phyloP scores from a whole-genome alignment of 2,888 invertebrate species.

The Artemia sinica region DNA sequence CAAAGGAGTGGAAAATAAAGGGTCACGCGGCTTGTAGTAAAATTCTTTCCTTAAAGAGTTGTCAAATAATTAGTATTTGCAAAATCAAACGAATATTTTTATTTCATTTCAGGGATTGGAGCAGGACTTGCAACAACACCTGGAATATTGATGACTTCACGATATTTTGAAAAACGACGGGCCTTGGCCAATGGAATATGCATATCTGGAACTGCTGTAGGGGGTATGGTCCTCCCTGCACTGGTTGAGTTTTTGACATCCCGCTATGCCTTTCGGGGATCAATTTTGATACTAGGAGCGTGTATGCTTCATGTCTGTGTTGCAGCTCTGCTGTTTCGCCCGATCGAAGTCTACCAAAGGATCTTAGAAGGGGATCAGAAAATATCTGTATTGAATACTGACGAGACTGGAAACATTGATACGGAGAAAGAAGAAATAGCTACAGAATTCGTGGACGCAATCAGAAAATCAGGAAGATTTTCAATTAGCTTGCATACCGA shows the following conservation, averaged over 20 bases:
- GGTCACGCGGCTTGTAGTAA: too few species aligned
- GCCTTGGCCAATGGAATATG: constrained; percentile 29
- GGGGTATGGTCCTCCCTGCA: constrained; percentile 28
- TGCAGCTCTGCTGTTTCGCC: constrained; percentile 48
- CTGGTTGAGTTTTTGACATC: constrained; percentile 27
- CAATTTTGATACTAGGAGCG: constrained; percentile 45
- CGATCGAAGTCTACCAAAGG: constrained; percentile 35
- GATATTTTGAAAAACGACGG: constrained; percentile 28
- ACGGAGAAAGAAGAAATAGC: constrained; percentile 12
- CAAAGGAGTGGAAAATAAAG: too few species aligned
- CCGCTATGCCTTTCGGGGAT: constrained; percentile 41
- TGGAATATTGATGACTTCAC: constrained; percentile 27
- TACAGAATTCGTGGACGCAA: neutral
- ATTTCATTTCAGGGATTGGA: constrained; percentile 26
- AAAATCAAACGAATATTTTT: neutral
- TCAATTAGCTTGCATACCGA: neutral
- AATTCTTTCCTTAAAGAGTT: too few species aligned
- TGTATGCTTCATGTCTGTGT: constrained; percentile 59
- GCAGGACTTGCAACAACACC: constrained; percentile 28
- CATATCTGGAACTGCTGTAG: constrained; percentile 29
- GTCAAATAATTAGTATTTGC: too few species aligned
- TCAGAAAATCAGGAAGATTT: neutral
- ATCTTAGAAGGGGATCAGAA: constrained; percentile 21
- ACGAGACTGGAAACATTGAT: neutral
- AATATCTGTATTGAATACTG: constrained; percentile 9